Conservation (phyloP, 2,113 vertebrate species). For the Bostrychus sinensis region DNA sequence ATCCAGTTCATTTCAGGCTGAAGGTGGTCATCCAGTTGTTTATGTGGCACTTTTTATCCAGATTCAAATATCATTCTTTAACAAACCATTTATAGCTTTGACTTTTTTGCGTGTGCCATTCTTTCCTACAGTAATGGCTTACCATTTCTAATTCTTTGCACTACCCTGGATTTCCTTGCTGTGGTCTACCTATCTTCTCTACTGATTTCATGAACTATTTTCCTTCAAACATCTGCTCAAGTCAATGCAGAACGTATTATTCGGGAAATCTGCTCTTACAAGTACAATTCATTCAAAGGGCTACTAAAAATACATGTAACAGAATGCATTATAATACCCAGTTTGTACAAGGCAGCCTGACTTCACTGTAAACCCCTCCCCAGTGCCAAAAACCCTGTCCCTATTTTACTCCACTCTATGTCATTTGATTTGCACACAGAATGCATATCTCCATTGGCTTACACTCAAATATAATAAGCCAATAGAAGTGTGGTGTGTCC, state of each 20-base stretch:
- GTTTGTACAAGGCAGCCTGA: slow-evolving; percentile 4
- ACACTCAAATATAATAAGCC: slow-evolving; percentile 27
- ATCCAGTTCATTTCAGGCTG: no score
- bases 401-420: slow-evolving; percentile 9
- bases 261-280: slow-evolving; percentile 1
- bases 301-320: slow-evolving; percentile 9
- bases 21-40: no score
- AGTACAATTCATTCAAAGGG: slow-evolving; percentile 1
- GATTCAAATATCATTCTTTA: no score
- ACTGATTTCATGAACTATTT: slow-evolving; percentile 6
- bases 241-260: slow-evolving; percentile 7
- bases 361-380: slow-evolving; percentile 35
- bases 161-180: background rate
- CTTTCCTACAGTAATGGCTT: background rate
- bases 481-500: slow-evolving; percentile 28
- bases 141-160: background rate
- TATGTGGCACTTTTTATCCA: no score
- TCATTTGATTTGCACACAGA: slow-evolving; percentile 46
- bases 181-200: slow-evolving; percentile 7
- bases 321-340: slow-evolving; percentile 1
- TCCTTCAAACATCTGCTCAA: slow-evolving; percentile 3
- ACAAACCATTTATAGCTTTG: background rate
- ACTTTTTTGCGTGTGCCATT: background rate
- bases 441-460: slow-evolving; percentile 29
- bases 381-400: slow-evolving; percentile 2